These are phyloP conservation scores for Leptopilina myrica DNA, from an alignment of 2,888 invertebrate species.

Conservation along the genomic window DNA sequence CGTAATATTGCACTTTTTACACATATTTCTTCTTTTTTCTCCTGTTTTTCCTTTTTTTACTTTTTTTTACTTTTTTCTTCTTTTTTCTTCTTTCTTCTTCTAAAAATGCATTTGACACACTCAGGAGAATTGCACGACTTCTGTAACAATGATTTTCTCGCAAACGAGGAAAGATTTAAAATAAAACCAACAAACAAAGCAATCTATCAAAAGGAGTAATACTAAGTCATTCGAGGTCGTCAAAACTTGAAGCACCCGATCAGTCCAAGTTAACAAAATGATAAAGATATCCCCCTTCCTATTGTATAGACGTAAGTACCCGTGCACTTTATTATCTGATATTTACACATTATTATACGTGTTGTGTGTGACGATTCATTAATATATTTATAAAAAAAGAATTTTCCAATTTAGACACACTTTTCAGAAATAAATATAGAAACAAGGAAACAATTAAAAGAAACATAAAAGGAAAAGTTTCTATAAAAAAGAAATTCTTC, in stretches of 20 bases:
- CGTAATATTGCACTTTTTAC: background rate
- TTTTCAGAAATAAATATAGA: too few relatives aligned
- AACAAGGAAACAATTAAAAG: too few relatives aligned
- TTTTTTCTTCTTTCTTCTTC: too few relatives aligned
- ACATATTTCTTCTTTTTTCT: background rate
- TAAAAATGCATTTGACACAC: background rate
- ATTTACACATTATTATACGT: background rate
- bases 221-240: slow-evolving; percentile 18
- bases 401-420: background rate
- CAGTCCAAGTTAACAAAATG: slow-evolving; percentile 15
- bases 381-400: background rate
- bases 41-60: too few relatives aligned
- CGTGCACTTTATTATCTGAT: slow-evolving; percentile 15
- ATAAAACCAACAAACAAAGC: background rate
- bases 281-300: slow-evolving; percentile 26
- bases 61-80: too few relatives aligned
- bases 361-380: background rate
- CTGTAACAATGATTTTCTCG: background rate
- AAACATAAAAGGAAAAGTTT: too few relatives aligned
- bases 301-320: background rate
- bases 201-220: slow-evolving; percentile 3
- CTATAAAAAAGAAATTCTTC: too few relatives aligned
- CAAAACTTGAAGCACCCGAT: slow-evolving; percentile 21
- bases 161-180: slow-evolving; percentile 4
- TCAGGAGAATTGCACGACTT: background rate